Evolutionary conservation across 2,888 invertebrate genomes (phyloP).

Genomic region (Lissocephala sabroskyi): DNA sequence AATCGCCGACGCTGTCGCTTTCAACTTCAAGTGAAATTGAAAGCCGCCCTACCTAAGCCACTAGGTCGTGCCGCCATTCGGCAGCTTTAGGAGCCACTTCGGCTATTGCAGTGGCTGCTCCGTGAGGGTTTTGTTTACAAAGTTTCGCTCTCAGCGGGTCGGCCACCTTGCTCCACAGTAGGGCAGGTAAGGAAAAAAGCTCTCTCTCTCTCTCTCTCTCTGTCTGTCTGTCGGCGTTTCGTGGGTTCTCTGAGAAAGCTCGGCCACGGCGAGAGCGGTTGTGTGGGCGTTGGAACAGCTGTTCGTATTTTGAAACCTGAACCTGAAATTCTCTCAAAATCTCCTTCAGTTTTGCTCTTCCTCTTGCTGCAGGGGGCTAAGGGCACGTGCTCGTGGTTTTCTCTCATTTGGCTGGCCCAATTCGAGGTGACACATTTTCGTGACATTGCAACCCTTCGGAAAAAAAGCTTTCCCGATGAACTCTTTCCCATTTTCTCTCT

Average conservation of each 20-base stretch:
- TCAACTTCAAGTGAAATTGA: slow-evolving; percentile 55
- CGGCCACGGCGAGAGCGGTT: slow-evolving; percentile 28
- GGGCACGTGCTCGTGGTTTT: not conserved
- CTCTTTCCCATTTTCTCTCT: slow-evolving; percentile 1
- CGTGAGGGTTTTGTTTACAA: slow-evolving; percentile 21
- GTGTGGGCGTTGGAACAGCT: no score
- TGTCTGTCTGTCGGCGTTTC: slow-evolving; percentile 11
- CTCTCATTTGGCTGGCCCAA: slow-evolving; percentile 32
- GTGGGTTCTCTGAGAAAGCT: not conserved
- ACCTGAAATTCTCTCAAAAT: slow-evolving; percentile 3
- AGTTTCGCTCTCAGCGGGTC: slow-evolving; percentile 10
- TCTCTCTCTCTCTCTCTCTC: slow-evolving; percentile 12
- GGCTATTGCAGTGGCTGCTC: slow-evolving; percentile 13
- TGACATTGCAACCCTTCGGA: slow-evolving; percentile 36
- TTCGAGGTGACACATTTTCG: slow-evolving; percentile 19
- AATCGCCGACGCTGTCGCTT: slow-evolving; percentile 21
- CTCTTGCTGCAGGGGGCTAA: slow-evolving; percentile 6
- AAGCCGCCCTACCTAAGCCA: slow-evolving; percentile 40
- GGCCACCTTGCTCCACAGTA: slow-evolving; percentile 6
- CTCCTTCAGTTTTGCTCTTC: slow-evolving; percentile 11
- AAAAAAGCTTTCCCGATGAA: not conserved
- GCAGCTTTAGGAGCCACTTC: slow-evolving; percentile 34
- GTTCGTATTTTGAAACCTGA: slow-evolving; percentile 25
- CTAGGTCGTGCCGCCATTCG: slow-evolving; percentile 3
- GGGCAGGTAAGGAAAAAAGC: slow-evolving; percentile 20